Evolutionary conservation across 2,113 vertebrate genomes (phyloP).

Genomic region (Ptilonorhynchus violaceus): DNA sequence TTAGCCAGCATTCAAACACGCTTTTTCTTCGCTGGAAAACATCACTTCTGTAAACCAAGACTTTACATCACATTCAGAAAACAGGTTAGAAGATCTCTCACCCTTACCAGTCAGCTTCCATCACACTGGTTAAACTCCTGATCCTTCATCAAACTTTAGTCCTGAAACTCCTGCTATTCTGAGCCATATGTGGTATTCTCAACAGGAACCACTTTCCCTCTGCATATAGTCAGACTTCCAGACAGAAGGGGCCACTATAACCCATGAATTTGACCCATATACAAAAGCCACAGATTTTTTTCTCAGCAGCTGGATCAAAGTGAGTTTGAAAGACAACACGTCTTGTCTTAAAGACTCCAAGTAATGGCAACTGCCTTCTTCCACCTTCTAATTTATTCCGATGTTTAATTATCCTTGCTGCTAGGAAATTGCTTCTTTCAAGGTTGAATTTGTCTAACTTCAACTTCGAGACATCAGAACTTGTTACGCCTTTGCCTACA

Average conservation of each 20-base stretch:
- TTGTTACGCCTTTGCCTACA: neutral
- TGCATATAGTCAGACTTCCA: neutral
- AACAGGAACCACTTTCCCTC: neutral
- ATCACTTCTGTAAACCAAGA: neutral
- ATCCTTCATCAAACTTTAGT: neutral
- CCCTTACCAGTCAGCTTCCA: neutral
- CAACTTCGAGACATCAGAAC: neutral
- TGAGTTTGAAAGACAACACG: neutral
- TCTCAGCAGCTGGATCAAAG: neutral
- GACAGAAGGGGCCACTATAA: neutral
- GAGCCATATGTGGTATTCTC: neutral
- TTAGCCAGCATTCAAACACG: neutral
- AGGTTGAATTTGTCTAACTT: slow-evolving; percentile 24
- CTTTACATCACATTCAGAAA: neutral
- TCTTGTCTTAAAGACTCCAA: neutral
- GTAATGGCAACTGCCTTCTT: neutral
- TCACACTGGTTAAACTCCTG: neutral
- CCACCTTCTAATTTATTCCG: slow-evolving; percentile 26
- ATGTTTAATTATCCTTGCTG: slow-evolving; percentile 50
- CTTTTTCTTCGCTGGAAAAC: neutral
- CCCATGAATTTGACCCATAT: neutral
- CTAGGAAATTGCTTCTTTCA: slow-evolving; percentile 40
- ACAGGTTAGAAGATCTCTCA: neutral
- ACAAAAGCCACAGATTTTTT: neutral
- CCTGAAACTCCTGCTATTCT: neutral